Evolutionary conservation across 2,888 invertebrate species (phyloP), one percentile per base, ranked within the genome.

Genomic region (Noctua pronuba): DNA sequence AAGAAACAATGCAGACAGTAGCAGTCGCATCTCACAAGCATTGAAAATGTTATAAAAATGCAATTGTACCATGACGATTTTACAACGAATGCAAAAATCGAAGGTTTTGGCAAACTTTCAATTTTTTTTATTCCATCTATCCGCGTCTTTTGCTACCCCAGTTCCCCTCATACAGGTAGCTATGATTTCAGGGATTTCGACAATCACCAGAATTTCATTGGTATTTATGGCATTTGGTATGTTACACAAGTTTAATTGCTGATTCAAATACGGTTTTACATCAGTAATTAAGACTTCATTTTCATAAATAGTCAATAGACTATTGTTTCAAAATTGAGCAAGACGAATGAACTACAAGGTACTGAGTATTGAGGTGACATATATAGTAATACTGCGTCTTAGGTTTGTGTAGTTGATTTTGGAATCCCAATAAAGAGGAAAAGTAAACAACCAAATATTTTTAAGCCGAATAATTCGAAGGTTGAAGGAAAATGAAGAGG

Each of bases 361-460:
- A 44, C 49, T 41, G n/a, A n/a, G 41, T 79, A 79, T 70, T 64
- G 75, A 84, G 84, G 87, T 84, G 84, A 86, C 86, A 86, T 66
- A 79, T 31, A 75, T 72, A 49, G 41, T n/a, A 18, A 62, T 82
- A 78, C 38, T 75, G 65, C 52, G 82, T 13, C 21, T 82, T 82
- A 46, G 11, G 44, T 52, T 77, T 18, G 35, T 74, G 5, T 21
- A 38, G 21, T 24, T 44, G 64, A n/a, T 35, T 71, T 52, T 60
- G 24, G 52, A 55, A 44, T 80, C n/a, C 11, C 35, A 84, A 80
- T 80, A 35, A 28, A 38, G n/a, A 18, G 72, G 41, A 80, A 79
- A 69, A 71, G 73, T 85, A 80, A 80, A 80, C 44, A 81, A 52
- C 13, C 24, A 78, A 35, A 35, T 6, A 16, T 49, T 41, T 82